A percentile compares a stretch with the other conserved stretches of the same genome.
These are phyloP conservation scores for Drosophila merina DNA, from an alignment of 2,888 invertebrate species.

Conservation along the genomic window DNA sequence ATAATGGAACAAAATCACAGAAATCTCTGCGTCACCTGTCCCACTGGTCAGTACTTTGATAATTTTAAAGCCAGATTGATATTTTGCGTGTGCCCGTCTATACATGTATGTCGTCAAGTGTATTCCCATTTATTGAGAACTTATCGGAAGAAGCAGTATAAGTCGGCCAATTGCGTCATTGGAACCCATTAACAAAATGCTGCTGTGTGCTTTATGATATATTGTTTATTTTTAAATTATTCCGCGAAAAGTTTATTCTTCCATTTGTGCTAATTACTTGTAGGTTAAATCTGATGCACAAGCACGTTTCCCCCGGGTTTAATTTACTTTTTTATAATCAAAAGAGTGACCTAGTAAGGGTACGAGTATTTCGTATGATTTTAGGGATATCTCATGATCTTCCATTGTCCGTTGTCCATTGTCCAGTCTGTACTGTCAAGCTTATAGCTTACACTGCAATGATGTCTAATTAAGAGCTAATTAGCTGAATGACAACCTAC, in stretches of 20 bases:
- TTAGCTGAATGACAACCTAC: conserved; percentile 37
- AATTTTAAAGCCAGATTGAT: conserved; percentile 55
- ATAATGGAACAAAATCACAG: conserved; percentile 53
- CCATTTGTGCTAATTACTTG: conserved; percentile 20
- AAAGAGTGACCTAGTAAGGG: neutral
- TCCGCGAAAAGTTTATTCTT: conserved; percentile 17
- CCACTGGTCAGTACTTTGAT: conserved; percentile 51
- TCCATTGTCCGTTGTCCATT: neutral
- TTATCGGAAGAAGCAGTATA: conserved; percentile 43
- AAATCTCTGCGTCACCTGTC: conserved; percentile 53
- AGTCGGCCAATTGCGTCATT: conserved; percentile 57
- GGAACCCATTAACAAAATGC: conserved; percentile 39
- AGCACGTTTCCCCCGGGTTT: conserved; percentile 1
- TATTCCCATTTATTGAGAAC: conserved; percentile 30
- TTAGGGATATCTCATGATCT: neutral
- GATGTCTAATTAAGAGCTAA: conserved; percentile 58
- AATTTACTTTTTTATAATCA: neutral
- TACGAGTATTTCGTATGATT: neutral
- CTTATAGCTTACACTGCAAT: conserved; percentile 1
- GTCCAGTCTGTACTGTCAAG: neutral
- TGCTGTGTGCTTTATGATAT: conserved; percentile 34
- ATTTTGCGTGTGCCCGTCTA: conserved; percentile 12
- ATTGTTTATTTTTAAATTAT: conserved; percentile 36
- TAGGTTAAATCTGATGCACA: neutral
- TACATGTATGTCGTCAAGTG: conserved; percentile 1